Evolutionary conservation across 2,113 vertebrate genomes (phyloP), one percentile per base, ranked within the genome.

Genomic region (Callospermophilus lateralis): DNA sequence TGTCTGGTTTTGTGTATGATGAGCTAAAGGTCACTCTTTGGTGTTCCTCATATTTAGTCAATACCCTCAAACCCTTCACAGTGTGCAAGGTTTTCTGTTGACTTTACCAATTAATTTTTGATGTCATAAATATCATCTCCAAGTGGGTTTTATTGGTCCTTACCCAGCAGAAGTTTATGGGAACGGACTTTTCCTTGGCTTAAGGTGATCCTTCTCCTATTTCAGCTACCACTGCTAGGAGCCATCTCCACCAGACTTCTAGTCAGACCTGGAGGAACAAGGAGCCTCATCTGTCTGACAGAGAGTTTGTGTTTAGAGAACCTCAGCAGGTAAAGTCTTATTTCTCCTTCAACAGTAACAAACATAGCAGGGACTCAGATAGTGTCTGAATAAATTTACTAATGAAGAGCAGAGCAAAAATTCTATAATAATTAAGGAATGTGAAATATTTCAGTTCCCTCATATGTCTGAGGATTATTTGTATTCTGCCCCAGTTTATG

Each of bases 271-370:
- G 99, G 99, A 97, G 72, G 61, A 97, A n/a, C 94, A 98, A 97
- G 67, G 98, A 99, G 58, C 97, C 86, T 22, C 53, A 72, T 68
- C 79, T 53, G 5, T 0, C 94, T 67, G 97, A 98, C 53, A 98
- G 96, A 73, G 98, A 97, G 0, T 99, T 99, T 98, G 98, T 99
- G 83, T 99, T 99, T 97, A 97, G 77, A 97, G 98, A 99, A 85
- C 98, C 99, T 37, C 70, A 96, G 87, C 97, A 99, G 98, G 98
- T 99, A 98, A 98, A 85, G 45, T 39, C 32, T 39, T 72, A 13
- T 39, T 90, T 95, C n/a, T 93, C n/a, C 30, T 83, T 67, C 65
- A 77, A 1, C 28, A 63, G 22, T 93, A 79, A 61, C 61, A 51
- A 15, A 37, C 20, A 20, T 37, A 55, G 76, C 39, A 61, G n/a